Percentiles rank a stretch among this genome's conserved stretches.
Evolutionary conservation across 2,888 invertebrate species (phyloP).

Genomic region (Hartigia nigra): DNA sequence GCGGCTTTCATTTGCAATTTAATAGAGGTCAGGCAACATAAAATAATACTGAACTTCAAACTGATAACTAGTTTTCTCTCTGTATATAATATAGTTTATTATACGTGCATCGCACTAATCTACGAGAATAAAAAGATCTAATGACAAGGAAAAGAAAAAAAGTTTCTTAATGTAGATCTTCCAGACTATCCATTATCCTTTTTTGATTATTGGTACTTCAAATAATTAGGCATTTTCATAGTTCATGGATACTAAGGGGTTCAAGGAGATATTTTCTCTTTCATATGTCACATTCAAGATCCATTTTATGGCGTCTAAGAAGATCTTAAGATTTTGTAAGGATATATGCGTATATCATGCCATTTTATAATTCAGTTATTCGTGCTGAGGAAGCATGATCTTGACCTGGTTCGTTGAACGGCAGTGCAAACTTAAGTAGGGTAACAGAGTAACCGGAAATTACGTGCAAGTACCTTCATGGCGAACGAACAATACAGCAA

Average conservation of each 20-base stretch:
- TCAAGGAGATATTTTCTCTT: background rate
- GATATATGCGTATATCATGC: background rate
- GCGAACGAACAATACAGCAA: background rate
- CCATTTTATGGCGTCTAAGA: background rate
- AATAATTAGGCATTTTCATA: background rate
- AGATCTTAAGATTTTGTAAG: background rate
- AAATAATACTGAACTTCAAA: background rate
- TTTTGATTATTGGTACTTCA: background rate
- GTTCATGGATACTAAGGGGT: background rate
- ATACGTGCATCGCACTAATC: background rate
- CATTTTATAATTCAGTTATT: background rate
- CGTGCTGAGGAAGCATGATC: constrained; percentile 6
- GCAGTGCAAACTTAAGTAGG: background rate
- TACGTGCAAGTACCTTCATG: background rate
- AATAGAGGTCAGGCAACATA: background rate
- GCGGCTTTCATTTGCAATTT: background rate
- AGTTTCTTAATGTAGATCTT: background rate
- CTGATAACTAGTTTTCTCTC: background rate
- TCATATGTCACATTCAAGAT: background rate
- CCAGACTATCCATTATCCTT: background rate
- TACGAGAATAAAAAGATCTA: background rate
- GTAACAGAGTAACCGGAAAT: constrained; percentile 3
- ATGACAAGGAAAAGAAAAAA: background rate
- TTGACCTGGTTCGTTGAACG: constrained; percentile 11
- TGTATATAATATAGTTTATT: background rate